phyloP scores from a whole-genome alignment of 2,888 invertebrate species.

The Invenusta paracnida region DNA sequence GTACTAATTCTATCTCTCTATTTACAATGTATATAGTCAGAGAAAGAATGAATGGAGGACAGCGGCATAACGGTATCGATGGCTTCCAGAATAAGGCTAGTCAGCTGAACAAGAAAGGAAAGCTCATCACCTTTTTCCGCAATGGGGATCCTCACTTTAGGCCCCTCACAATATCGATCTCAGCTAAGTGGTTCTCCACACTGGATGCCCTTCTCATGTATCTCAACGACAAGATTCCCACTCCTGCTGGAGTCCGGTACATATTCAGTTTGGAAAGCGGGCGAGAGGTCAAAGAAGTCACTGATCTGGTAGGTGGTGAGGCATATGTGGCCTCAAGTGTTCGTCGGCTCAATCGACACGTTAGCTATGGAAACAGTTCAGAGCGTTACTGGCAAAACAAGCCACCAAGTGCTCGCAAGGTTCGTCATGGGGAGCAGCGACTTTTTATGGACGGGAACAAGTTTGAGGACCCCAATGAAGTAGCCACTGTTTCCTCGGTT shows the following conservation, averaged over 20 bases:
- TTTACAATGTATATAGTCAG: too few species aligned
- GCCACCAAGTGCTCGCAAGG: conserved; percentile 47
- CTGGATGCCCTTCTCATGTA: conserved; percentile 79
- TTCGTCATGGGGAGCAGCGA: conserved; percentile 49
- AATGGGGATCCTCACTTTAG: conserved; percentile 89
- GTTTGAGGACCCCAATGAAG: conserved; percentile 32
- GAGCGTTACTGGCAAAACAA: conserved; percentile 50
- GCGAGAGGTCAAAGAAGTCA: conserved; percentile 68
- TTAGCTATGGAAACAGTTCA: conserved; percentile 51
- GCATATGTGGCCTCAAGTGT: conserved; percentile 87
- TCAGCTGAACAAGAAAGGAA: conserved; percentile 45
- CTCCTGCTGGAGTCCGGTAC: conserved; percentile 80
- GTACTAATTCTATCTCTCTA: too few species aligned
- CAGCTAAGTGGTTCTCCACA: conserved; percentile 78
- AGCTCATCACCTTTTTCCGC: conserved; percentile 77
- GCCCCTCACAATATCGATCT: conserved; percentile 79
- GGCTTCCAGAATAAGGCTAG: neutral
- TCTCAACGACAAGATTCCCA: conserved; percentile 77
- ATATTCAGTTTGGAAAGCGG: conserved; percentile 83
- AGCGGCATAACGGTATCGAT: too few species aligned
- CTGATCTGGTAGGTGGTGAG: conserved; percentile 67
- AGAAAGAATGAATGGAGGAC: too few species aligned
- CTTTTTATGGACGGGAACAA: conserved; percentile 46
- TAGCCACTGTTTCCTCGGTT: neutral
- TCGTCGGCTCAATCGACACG: conserved; percentile 64